Evolutionary conservation across 2,113 vertebrate genomes (phyloP).

Genomic region (Thamnaconus septentrionalis): DNA sequence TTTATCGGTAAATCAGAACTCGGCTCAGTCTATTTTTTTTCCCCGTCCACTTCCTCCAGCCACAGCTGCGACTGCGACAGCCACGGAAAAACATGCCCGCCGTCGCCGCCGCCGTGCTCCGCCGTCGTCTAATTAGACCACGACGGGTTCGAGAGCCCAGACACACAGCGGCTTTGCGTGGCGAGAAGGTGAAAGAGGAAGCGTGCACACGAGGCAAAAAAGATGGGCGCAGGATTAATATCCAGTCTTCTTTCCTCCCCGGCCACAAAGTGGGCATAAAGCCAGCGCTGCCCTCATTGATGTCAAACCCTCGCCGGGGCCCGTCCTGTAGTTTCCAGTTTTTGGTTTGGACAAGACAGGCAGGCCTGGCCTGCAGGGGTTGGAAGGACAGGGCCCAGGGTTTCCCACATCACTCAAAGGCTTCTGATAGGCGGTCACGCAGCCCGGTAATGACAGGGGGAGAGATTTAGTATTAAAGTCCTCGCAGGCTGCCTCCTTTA

Average conservation of each 20-base stretch:
- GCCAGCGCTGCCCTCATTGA: constrained; percentile 67
- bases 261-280: constrained; percentile 76
- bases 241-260: constrained; percentile 66
- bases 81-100: too few relatives aligned
- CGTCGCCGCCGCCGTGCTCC: too few relatives aligned
- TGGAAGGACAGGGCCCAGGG: constrained; percentile 69
- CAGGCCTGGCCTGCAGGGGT: constrained; percentile 67
- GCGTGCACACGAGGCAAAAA: constrained; percentile 53
- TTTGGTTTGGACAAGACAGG: constrained; percentile 73
- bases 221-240: constrained; percentile 65
- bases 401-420: constrained; percentile 80
- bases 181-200: constrained; percentile 57
- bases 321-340: constrained; percentile 73
- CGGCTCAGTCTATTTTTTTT: too few relatives aligned
- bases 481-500: constrained; percentile 65
- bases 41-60: too few relatives aligned
- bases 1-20: too few relatives aligned
- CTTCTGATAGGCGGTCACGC: constrained; percentile 78
- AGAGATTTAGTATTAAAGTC: constrained; percentile 78
- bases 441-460: constrained; percentile 79
- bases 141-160: constrained; percentile 53
- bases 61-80: too few relatives aligned
- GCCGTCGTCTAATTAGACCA: constrained; percentile 50
- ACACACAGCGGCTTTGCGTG: constrained; percentile 50
- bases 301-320: constrained; percentile 67